A percentile compares a stretch with the other conserved stretches of the same genome.
Evolutionary conservation across 2,113 vertebrate genomes (phyloP).

Genomic region (Tragelaphus strepsiceros): DNA sequence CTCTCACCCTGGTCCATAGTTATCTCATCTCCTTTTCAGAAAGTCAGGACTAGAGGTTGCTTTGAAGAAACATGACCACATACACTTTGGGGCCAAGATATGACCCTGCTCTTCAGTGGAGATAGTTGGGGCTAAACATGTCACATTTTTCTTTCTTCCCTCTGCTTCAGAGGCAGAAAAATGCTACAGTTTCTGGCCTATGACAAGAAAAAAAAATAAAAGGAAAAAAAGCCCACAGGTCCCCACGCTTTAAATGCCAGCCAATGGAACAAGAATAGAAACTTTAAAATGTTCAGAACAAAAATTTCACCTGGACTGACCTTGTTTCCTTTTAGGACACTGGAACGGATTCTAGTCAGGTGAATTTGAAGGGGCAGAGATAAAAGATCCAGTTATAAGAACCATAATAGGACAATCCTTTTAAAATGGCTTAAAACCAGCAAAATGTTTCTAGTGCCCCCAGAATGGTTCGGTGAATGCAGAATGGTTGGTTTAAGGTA

Average conservation of each 20-base stretch:
- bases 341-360: not conserved
- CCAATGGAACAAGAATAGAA: not conserved
- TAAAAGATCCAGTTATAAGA: not conserved
- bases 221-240: not conserved
- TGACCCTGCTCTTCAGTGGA: not conserved
- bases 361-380: not conserved
- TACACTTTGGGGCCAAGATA: not conserved
- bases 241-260: not conserved
- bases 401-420: not conserved
- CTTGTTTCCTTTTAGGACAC: slow-evolving; percentile 32
- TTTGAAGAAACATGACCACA: not conserved
- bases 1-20: not conserved
- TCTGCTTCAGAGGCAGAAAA: not conserved
- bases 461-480: not conserved
- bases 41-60: not conserved
- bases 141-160: not conserved
- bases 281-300: not conserved
- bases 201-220: not conserved
- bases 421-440: not conserved
- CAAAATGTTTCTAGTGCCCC: not conserved
- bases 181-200: not conserved
- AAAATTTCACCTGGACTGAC: slow-evolving; percentile 4
- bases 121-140: not conserved
- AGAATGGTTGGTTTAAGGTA: not conserved
- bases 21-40: not conserved